These are phyloP conservation scores for Oreochromis mossambicus DNA, from an alignment of 2,797 vertebrate species.

Conservation along the genomic window DNA sequence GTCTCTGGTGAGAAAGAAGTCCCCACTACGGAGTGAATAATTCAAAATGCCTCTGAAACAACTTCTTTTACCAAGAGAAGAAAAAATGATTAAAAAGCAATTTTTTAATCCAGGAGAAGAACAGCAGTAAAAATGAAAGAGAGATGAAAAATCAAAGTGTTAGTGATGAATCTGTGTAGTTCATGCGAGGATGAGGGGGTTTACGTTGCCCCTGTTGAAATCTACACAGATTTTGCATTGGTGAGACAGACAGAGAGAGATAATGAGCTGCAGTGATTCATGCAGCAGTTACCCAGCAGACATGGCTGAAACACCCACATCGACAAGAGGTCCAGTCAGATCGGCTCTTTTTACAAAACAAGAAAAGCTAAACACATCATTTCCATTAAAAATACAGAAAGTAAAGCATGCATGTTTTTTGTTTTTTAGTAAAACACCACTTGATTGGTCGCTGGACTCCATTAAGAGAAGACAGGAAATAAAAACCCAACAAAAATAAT, in stretches of 20 bases:
- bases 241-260: not conserved
- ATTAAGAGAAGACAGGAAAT: not conserved
- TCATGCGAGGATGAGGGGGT: not conserved
- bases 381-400: not conserved
- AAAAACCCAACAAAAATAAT: not conserved
- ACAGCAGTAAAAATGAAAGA: not conserved
- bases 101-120: not conserved
- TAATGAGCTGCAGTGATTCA: not conserved
- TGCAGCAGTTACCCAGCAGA: not conserved
- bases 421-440: not conserved
- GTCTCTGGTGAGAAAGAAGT: not conserved
- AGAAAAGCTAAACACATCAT: not conserved
- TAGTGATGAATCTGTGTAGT: not conserved
- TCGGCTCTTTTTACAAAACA: fast-evolving
- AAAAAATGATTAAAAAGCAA: not conserved
- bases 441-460: not conserved
- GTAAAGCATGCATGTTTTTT: not conserved
- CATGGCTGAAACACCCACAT: not conserved
- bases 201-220: fast-evolving
- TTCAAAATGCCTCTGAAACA: not conserved
- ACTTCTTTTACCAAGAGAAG: not conserved
- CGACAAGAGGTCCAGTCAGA: not conserved
- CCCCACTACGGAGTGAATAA: fast-evolving
- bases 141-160: not conserved
- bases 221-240: fast-evolving